phyloP scores from a whole-genome alignment of 1,140 invertebrate species.

The Vanessa tameamea region DNA sequence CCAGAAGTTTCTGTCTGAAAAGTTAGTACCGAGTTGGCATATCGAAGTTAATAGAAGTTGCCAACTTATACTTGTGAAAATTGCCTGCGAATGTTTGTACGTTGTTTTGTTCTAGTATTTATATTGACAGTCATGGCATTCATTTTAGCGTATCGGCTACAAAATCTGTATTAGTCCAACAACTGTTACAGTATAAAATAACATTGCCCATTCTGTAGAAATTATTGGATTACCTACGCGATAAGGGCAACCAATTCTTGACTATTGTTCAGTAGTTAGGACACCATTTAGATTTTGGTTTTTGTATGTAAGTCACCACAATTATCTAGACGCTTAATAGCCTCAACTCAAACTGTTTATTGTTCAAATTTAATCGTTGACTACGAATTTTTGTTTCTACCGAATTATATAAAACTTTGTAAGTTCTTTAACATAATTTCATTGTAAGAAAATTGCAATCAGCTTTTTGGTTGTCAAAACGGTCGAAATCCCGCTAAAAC shows the following conservation, averaged over 20 bases:
- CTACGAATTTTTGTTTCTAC: not conserved
- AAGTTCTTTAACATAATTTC: no score
- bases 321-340: not conserved
- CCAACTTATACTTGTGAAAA: constrained; percentile 16
- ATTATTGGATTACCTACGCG: no score
- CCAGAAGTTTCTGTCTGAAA: constrained; percentile 45
- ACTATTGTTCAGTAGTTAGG: no score
- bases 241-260: no score
- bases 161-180: not conserved
- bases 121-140: not conserved
- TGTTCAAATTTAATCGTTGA: not conserved
- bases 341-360: not conserved
- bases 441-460: no score
- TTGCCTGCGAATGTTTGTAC: constrained; percentile 23
- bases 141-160: not conserved
- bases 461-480: not conserved
- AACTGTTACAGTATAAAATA: no score
- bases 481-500: constrained; percentile 15
- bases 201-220: no score
- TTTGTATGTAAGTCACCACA: not conserved
- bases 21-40: constrained; percentile 51
- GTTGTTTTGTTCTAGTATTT: constrained; percentile 15
- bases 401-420: no score
- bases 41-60: constrained; percentile 43
- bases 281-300: not conserved